Evolutionary conservation across 2,113 vertebrate genomes (phyloP), one percentile per base, ranked within the genome.

Genomic region (Indicator maculatus): DNA sequence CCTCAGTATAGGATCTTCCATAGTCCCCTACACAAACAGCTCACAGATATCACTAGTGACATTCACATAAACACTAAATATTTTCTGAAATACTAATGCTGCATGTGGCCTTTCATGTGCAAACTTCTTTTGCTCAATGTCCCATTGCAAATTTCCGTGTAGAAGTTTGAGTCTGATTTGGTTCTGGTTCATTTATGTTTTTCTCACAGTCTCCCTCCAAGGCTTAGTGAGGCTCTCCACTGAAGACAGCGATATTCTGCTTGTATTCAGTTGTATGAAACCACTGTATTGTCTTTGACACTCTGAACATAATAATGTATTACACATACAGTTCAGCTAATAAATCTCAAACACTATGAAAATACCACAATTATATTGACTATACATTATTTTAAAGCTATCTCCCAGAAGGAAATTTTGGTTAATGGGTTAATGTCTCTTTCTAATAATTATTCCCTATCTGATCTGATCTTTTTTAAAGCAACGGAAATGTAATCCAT

Each of bases 1-100:
- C 64, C 59, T 67, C 47, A 59, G 2, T 7, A 11, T 41, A 41
- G 39, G 47, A 74, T 63, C 5, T 63, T 65, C 16, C 28, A 60
- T 1, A 1, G 21, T 36, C 4, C 4, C 18, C 33, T 36, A 27
- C 13, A 30, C 16, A 56, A 81, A 9, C 8, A 53, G 1, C 15
- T 88, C 12, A 20, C 12, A 41, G 11, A 16, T 45, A 28, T 6
- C 44, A 21, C 30, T 45, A 70, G 21, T 8, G 26, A 18, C 3
- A 4, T 31, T 79, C 33, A 78, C 45, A 28, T 27, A 75, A 77
- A 71, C 36, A 17, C 6, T 59, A 27, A 81, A 72, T 77, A 71
- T 67, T 82, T 61, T 93, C 33, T 80, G 59, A 50, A 58, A 39
- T 30, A 50, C 1, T 41, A 76, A 38, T 18, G 7, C 8, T 58